Evolutionary conservation across 2,113 vertebrate species (phyloP), one percentile per base, ranked within the genome.

Genomic region (Phalacrocorax carbo): DNA sequence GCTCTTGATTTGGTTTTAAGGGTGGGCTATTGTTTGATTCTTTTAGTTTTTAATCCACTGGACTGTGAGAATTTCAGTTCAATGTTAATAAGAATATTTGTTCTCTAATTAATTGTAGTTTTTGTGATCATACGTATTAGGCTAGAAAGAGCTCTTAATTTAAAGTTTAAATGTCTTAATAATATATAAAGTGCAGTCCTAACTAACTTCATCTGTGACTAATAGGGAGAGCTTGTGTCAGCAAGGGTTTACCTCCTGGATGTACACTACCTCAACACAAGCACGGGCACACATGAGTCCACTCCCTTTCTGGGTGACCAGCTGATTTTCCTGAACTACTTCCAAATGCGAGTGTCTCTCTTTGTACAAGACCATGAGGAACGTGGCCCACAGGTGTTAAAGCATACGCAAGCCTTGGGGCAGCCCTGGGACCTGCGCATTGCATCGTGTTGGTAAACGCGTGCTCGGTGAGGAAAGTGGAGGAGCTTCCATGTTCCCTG

Each of bases 391-490:
- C 7, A 13, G 42, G 26, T n/a, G 21, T 9, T 48, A 32, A 32
- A 69, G 21, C 38, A n/a, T 29, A 6, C 2, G 6, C 18, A 17
- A 38, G 26, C 2, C 0, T 1, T 66, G 57, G n/a, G n/a, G 23
- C 40, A 52, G 36, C 69, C 40, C n/a, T 9, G 7, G 66, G 25
- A 32, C 20, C 38, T 16, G 4, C 26, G 29, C 23, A 3, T 5
- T 29, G 57, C 30, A 29, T 20, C 62, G 7, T 0, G 0, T 12
- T 10, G 36, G 61, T 40, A 36, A 54, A 65, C 8, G 13, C 12
- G 23, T 0, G 0, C 61, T 36, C 3, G 2, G 36, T 19, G 64
- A 17, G 46, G 51, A 34, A 40, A 10, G 49, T 51, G 62, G 44
- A 72, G n/a, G 38, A 66, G 30, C 11, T 54, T 61, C 22, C 4